Evolutionary conservation across 2,797 vertebrate species (phyloP).

Genomic region (Rhinogobio ventralis): DNA sequence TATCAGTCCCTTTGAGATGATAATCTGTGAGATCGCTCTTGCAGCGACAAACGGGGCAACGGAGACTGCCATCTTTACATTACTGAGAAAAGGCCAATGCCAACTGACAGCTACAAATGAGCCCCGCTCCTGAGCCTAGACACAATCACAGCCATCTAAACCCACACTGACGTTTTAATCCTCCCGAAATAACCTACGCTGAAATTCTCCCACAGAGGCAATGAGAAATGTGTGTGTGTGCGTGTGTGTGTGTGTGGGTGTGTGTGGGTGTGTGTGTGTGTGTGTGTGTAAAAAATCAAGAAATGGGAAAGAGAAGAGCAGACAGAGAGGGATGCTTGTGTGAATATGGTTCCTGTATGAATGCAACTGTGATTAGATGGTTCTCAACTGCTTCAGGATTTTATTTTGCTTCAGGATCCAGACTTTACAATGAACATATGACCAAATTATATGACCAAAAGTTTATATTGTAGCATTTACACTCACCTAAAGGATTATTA

Average conservation of each 20-base stretch:
- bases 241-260: too few relatives aligned
- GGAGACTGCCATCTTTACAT: slow-evolving; percentile 57
- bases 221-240: slow-evolving; percentile 45
- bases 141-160: slow-evolving; percentile 65
- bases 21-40: slow-evolving; percentile 66
- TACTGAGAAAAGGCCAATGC: slow-evolving; percentile 64
- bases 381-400: too few relatives aligned
- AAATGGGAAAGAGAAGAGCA: slow-evolving; percentile 18
- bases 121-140: slow-evolving; percentile 63
- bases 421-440: neutral
- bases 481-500: too few relatives aligned
- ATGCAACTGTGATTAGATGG: neutral
- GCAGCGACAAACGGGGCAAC: slow-evolving; percentile 49
- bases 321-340: neutral
- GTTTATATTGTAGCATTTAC: too few relatives aligned
- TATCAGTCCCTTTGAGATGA: slow-evolving; percentile 71
- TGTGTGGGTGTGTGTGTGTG: neutral
- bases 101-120: slow-evolving; percentile 74
- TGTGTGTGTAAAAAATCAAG: slow-evolving; percentile 32
- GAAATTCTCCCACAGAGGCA: slow-evolving; percentile 63
- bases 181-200: slow-evolving; percentile 67
- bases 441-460: neutral
- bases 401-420: neutral
- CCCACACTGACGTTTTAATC: slow-evolving; percentile 66
- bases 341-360: neutral